Base-by-base conservation (phyloP, 2,797 vertebrate species). In the Iguana delicatissima region DNA sequence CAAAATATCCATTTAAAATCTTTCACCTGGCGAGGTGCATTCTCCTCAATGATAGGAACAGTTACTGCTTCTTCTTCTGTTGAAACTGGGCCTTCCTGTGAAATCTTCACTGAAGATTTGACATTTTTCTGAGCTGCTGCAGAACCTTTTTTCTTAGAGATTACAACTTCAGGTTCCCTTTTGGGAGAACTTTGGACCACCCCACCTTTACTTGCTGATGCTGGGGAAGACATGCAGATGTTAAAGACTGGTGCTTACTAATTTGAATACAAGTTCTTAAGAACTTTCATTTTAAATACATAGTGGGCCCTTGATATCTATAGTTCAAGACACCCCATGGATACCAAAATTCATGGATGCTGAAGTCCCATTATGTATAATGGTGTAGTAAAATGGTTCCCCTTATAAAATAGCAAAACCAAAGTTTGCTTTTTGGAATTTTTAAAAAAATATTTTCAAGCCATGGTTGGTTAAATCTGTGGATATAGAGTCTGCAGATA, bases 141-240 rank as follows among this genome's bases (percentile, higher is more conserved):
- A 57, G 9, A 2, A 83, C 62, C 18, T 81, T 92, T 93, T 95
- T 94, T 97, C 94, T 95, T 98, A 0, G 32, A 20, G 81, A 0
- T 84, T 89, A 35, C 82, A 10, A 57, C 52, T 92, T 97, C 96
- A 52, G 88, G 52, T 8, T 96, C 96, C 42, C 96, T 97, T 90
- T 95, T 97, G 62, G 72, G 6, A 80, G 1, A 14, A 29, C n/a
- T 42, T 74, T 90, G 96, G 89, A 0, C 35, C 86, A 74, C 50
- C 42, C 95, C 93, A 64, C 91, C 12, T 89, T 91, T 97, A 92
- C 93, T 97, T 92, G 96, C 97, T 98, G 92, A 96, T 93, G 96
- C 97, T 98, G 91, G 67, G 92, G 95, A 6, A 93, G 38, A 38
- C 7, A 42, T 38, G 57, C 55, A 42, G n/a, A 29, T 3, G 35